phyloP scores from a whole-genome alignment of 37 sponge, comb jelly and placozoan species.

The Mnemiopsis leidyi region DNA sequence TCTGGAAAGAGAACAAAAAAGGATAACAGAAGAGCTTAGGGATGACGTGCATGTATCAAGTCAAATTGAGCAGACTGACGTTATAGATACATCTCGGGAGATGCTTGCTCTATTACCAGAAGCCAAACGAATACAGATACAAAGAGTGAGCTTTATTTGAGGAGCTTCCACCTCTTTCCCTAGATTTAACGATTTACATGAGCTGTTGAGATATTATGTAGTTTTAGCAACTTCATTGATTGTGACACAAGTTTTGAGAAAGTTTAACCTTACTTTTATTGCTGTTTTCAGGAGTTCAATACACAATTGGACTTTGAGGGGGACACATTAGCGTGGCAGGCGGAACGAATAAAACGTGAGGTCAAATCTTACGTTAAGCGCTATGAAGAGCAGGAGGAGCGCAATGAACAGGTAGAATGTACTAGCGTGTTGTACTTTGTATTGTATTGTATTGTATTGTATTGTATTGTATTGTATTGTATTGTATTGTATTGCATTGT shows the following conservation, averaged over 20 bases:
- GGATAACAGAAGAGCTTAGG: slow-evolving; percentile 2
- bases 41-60: no score
- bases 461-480: no score
- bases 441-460: no score
- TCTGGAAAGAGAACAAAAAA: neutral
- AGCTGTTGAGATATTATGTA: neutral
- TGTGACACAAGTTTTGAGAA: neutral
- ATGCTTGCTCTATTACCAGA: slow-evolving; percentile 38
- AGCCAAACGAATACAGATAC: neutral
- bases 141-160: no score
- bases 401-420: slow-evolving; percentile 6
- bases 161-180: no score
- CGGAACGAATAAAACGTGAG: slow-evolving; percentile 11
- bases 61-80: neutral
- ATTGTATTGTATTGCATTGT: no score
- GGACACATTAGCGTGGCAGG: slow-evolving; percentile 22
- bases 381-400: neutral
- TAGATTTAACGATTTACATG: neutral
- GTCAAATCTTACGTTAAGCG: neutral
- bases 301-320: slow-evolving; percentile 60
- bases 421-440: no score
- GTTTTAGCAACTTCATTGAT: neutral
- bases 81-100: neutral
- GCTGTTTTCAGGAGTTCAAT: neutral
- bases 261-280: neutral